These are phyloP conservation scores for Papilio polyxenes DNA, from an alignment of 1,140 invertebrate genomes.

Conservation along the genomic window DNA sequence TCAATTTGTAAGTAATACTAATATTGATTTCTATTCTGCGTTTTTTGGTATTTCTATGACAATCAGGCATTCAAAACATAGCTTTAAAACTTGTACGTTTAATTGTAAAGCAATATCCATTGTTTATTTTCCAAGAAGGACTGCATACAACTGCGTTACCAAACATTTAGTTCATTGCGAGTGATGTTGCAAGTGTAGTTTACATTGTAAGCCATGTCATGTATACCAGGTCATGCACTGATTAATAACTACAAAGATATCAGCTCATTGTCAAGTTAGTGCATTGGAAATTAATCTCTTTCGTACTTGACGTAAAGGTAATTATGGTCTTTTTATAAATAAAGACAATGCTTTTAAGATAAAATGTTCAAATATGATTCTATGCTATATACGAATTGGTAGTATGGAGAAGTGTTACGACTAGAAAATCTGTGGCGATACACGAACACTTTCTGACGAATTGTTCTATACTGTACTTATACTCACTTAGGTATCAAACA, in stretches of 20 bases:
- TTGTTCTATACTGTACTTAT: no score
- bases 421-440: no score
- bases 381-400: neutral
- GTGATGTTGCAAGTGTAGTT: constrained; percentile 21
- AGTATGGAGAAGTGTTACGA: no score
- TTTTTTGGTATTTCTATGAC: neutral
- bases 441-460: no score
- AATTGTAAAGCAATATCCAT: neutral
- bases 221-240: constrained; percentile 33
- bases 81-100: neutral
- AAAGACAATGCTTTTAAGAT: neutral
- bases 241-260: constrained; percentile 35
- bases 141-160: neutral
- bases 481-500: no score
- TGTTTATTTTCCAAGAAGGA: neutral
- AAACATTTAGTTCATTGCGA: neutral
- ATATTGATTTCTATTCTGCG: no score
- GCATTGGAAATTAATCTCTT: constrained; percentile 9
- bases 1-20: constrained; percentile 2
- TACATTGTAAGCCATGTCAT: constrained; percentile 28
- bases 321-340: neutral
- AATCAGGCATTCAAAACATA: neutral
- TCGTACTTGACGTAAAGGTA: neutral
- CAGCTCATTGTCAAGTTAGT: neutral
- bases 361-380: neutral